Base-by-base conservation (phyloP, 1,140 invertebrate genomes). In the Ceratina australensis region DNA sequence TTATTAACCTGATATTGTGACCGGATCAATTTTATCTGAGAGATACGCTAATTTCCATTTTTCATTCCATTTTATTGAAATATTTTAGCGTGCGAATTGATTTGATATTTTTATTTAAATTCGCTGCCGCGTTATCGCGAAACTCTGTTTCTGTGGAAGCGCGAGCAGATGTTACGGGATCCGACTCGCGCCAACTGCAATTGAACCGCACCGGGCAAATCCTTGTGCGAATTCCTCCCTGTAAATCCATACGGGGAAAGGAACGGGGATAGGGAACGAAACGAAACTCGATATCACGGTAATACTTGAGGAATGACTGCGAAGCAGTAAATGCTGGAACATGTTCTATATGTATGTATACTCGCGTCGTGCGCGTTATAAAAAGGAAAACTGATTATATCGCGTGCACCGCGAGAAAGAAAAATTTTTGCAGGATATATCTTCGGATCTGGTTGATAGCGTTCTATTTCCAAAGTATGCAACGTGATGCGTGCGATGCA, bases 181-280 rank as follows among this genome's bases (percentile, higher is more conserved):
- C 28, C 20, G 8, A 69, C 26, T 49, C n/a, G 50, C 47, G 56
- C 49, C 18, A 56, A 60, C 76, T 77, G 68, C 61, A 63, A 86
- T 78, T 60, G 65, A 86, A 76, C 72, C 73, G 49, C 28, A 33
- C 68, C 74, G 69, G 81, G 77, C 63, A 85, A 89, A 88, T 87
- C 87, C 84, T 86, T 87, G 87, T 89, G 88, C 83, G 87, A 89
- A 89, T 85, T 82, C 73, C 56, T 54, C 59, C 47, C 64, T 42
- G 56, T 65, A 74, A 83, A 79, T 80, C 74, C 83, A 79, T 67
- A 56, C 75, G 68, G 83, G 42, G n/a, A 22, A 65, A 67, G 42
- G 63, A 72, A 72, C 49, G 52, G 64, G n/a, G 76, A 79, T 60
- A 72, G 79, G 22, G 54, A 49, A 56, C 64, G 69, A 72, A 74